Conservation (phyloP, 2,113 vertebrate species). For the Eonycteris spelaea region DNA sequence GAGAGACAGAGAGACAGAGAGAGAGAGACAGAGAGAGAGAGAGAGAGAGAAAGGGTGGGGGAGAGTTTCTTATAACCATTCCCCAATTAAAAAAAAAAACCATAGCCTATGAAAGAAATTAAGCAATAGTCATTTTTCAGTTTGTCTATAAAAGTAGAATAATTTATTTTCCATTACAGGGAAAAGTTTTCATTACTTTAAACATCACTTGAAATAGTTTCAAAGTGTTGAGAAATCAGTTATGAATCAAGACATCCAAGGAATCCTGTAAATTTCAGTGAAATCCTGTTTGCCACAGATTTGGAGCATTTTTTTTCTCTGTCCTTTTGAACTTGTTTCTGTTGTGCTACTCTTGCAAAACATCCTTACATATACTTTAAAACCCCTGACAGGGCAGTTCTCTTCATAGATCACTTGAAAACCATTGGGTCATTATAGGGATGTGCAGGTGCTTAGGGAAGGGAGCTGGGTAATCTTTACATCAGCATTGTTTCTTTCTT, state of each 20-base stretch:
- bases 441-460: not conserved
- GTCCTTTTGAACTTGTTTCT: conserved; percentile 80
- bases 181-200: conserved; percentile 56
- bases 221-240: conserved; percentile 76
- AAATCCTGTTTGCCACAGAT: conserved; percentile 72
- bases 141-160: conserved; percentile 60
- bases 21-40: not conserved
- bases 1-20: not conserved
- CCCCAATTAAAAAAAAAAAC: not conserved
- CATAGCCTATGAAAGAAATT: not conserved
- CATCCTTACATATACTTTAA: conserved; percentile 53
- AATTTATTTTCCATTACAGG: conserved; percentile 54
- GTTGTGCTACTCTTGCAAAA: conserved; percentile 79
- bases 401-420: conserved; percentile 75
- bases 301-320: conserved; percentile 65
- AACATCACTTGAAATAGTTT: conserved; percentile 70
- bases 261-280: conserved; percentile 72
- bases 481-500: not conserved
- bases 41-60: not conserved
- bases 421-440: conserved; percentile 4
- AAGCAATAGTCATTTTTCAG: conserved; percentile 56
- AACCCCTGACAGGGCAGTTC: conserved; percentile 73
- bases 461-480: not conserved
- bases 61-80: conserved; percentile 34
- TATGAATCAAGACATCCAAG: conserved; percentile 62